Base-by-base conservation (phyloP, 2,888 invertebrate genomes). In the Bruchidius siliquastri region DNA sequence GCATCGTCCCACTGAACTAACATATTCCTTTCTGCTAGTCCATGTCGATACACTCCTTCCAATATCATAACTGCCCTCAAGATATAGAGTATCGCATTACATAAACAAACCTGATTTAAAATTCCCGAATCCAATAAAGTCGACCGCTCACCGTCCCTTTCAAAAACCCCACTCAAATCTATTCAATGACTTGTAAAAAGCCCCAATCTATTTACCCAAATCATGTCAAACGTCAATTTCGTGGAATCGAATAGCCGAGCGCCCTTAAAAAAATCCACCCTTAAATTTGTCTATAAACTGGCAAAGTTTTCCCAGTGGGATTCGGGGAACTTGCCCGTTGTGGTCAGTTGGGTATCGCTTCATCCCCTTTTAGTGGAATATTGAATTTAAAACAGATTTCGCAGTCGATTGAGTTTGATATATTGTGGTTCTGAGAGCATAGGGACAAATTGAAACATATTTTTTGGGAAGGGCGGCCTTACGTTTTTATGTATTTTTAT, bases 381-480 rank as follows among this genome's bases (percentile, higher is more conserved):
- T 77, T 77, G 77, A 77, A 79, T 79, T 79, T 77, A 77, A 79
- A 79, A 75, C 77, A 77, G 75, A 77, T 77, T 79, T 76, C 72
- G 68, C 79, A 73, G 74, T 71, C 78, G 74, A 78, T 78, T 77
- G 78, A 77, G 74, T 76, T 72, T 77, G 75, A 76, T 77, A 76
- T 78, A 77, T 77, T 70, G 70, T 67, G 74, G 74, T 73, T 73
- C 69, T 75, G 75, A 77, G 74, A 74, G 71, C 49, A 49, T 18
- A 49, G 49, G 49, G 49, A 49, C 49, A 49, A 49, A 49, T 49
- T 49, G 49, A 13, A 49, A 49, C 49, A 49, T 49, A 49, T 49
- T 49, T 49, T 49, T 49, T 13, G 49, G 49, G 49, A 13, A 8
- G 18, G 49, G 49, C 49, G 10, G 8, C 13, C 13, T 49, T 49